Percentiles rank a stretch among this genome's conserved stretches.
Evolutionary conservation across 1,140 invertebrate species (phyloP).

Genomic region (Ooceraea biroi): DNA sequence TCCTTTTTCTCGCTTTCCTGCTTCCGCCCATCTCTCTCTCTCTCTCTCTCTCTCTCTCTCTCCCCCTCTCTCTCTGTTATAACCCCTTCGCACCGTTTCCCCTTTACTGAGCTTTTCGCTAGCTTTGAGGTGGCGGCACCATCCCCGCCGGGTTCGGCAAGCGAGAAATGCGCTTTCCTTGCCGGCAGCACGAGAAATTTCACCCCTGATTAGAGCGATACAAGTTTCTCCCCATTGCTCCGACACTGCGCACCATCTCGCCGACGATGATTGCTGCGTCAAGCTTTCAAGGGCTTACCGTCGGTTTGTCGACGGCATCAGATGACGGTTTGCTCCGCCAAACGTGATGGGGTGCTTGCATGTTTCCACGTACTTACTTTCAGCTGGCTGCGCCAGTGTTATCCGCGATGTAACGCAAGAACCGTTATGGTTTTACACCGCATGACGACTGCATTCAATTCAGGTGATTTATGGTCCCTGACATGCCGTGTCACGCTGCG

Average conservation of each 20-base stretch:
- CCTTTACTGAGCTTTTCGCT: background rate
- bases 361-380: slow-evolving; percentile 23
- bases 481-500: background rate
- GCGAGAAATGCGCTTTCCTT: slow-evolving; percentile 19
- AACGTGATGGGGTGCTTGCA: background rate
- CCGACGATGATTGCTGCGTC: background rate
- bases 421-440: background rate
- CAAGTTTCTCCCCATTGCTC: background rate
- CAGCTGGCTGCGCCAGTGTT: background rate
- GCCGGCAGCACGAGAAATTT: slow-evolving; percentile 7
- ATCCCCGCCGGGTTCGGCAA: background rate
- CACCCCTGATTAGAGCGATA: background rate
- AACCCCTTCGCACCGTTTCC: too few relatives aligned
- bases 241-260: background rate
- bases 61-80: background rate
- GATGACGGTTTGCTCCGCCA: background rate
- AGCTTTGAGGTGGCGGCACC: background rate
- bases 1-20: background rate
- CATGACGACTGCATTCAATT: slow-evolving; percentile 18
- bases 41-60: background rate
- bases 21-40: background rate
- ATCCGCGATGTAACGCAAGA: too few relatives aligned
- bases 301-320: background rate
- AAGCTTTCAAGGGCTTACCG: slow-evolving; percentile 9
- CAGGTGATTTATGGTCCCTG: slow-evolving; percentile 28